Conservation (phyloP, 1,140 invertebrate genomes). For the Ganaspis sp. region DNA sequence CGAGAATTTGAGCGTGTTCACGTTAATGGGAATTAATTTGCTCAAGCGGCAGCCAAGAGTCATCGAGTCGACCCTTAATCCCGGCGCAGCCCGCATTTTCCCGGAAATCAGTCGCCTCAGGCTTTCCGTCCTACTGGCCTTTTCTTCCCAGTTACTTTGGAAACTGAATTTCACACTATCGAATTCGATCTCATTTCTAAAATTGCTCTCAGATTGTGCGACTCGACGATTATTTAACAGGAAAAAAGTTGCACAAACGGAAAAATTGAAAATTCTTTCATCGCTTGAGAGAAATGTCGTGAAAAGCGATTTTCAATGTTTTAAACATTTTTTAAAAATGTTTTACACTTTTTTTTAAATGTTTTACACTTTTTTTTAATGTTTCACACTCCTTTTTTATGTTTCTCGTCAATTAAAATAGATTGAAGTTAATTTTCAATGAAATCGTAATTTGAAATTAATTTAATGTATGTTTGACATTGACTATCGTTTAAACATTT, state of each 20-base stretch:
- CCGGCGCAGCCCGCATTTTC: constrained; percentile 17
- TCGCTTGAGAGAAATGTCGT: too few species aligned
- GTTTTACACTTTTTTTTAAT: too few species aligned
- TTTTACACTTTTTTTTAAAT: too few species aligned
- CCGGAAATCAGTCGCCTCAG: constrained; percentile 26
- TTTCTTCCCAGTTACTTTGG: constrained; percentile 3
- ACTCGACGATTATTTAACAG: neutral
- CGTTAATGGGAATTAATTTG: constrained; percentile 29
- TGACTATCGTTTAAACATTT: too few species aligned
- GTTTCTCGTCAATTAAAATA: too few species aligned
- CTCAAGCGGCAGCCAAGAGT: constrained; percentile 25
- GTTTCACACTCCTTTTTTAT: too few species aligned
- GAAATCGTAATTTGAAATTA: too few species aligned
- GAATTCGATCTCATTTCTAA: constrained; percentile 16
- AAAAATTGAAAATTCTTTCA: too few species aligned
- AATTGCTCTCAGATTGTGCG: constrained; percentile 14
- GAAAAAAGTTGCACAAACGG: neutral
- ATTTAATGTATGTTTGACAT: too few species aligned
- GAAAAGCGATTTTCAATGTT: too few species aligned
- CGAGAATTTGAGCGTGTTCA: constrained; percentile 20
- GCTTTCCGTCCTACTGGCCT: constrained; percentile 13
- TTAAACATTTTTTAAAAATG: too few species aligned
- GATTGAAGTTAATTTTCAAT: too few species aligned
- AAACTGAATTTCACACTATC: constrained; percentile 19
- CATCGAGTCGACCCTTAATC: constrained; percentile 29